Evolutionary conservation across 35 echinoderm and acorn worm species (phyloP).

Genomic region (Apostichopus japonicus): DNA sequence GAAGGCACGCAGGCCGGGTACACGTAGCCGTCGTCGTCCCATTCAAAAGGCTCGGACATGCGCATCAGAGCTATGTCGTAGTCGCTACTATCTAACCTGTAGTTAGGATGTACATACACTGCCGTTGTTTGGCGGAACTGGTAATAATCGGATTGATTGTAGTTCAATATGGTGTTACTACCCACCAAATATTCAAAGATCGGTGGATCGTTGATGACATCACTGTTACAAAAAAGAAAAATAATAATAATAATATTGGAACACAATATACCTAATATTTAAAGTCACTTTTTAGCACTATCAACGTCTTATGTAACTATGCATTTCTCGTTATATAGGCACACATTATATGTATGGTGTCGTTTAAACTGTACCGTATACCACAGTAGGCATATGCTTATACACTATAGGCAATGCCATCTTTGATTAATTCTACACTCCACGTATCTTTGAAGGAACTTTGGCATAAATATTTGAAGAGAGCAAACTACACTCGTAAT

Average conservation of each 20-base stretch:
- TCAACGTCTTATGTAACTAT: too few species aligned
- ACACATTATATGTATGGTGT: too few species aligned
- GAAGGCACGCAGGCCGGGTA: constrained; percentile 58
- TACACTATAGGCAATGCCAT: too few species aligned
- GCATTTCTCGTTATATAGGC: too few species aligned
- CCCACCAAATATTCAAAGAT: constrained; percentile 58
- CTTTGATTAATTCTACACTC: too few species aligned
- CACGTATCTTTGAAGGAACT: too few species aligned
- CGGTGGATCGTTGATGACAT: constrained; percentile 57
- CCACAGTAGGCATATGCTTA: too few species aligned
- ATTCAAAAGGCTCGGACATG: constrained; percentile 21
- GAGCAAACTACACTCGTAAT: too few species aligned
- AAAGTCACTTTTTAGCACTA: too few species aligned
- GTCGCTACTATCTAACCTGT: constrained; percentile 18
- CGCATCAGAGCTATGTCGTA: constrained; percentile 54
- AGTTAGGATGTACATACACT: constrained; percentile 57
- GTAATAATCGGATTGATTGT: constrained; percentile 34
- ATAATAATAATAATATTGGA: background rate
- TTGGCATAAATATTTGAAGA: too few species aligned
- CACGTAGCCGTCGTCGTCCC: constrained; percentile 27
- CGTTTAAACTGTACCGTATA: too few species aligned
- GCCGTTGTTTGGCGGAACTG: constrained; percentile 48
- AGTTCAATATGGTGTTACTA: constrained; percentile 33
- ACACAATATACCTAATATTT: too few species aligned
- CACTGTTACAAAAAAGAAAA: background rate